Evolutionary conservation across 2,113 vertebrate species (phyloP).

Genomic region (Catharus bicknelli): DNA sequence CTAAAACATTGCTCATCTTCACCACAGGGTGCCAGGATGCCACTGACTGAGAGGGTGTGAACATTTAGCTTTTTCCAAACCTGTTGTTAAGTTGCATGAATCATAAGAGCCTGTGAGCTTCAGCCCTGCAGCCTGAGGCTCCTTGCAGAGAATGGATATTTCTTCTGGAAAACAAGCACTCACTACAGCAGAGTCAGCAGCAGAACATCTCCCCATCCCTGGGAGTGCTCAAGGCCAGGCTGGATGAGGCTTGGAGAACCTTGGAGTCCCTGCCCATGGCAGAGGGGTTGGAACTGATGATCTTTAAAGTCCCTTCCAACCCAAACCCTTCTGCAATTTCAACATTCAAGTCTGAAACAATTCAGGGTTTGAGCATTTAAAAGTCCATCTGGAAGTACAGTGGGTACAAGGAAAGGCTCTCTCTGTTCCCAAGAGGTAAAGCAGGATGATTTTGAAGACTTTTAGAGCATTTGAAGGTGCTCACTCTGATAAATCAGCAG

Average conservation of each 20-base stretch:
- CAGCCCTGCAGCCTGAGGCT: neutral
- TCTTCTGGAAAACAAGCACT: neutral
- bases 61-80: neutral
- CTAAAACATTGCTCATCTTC: neutral
- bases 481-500: neutral
- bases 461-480: neutral
- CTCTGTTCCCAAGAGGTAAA: neutral
- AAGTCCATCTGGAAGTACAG: neutral
- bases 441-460: neutral
- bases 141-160: neutral
- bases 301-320: neutral
- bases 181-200: neutral
- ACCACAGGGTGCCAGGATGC: neutral
- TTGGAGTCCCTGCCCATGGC: neutral
- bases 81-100: neutral
- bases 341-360: neutral
- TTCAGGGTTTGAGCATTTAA: neutral
- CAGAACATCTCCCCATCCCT: neutral
- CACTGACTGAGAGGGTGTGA: neutral
- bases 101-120: neutral
- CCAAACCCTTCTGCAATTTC: neutral
- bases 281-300: neutral
- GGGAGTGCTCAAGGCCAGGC: neutral
- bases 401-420: neutral
- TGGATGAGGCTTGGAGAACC: neutral